A percentile compares a stretch with the other conserved stretches of the same genome.
Evolutionary conservation across 2,113 vertebrate species (phyloP).

Genomic region (Mionectes macconnelli): DNA sequence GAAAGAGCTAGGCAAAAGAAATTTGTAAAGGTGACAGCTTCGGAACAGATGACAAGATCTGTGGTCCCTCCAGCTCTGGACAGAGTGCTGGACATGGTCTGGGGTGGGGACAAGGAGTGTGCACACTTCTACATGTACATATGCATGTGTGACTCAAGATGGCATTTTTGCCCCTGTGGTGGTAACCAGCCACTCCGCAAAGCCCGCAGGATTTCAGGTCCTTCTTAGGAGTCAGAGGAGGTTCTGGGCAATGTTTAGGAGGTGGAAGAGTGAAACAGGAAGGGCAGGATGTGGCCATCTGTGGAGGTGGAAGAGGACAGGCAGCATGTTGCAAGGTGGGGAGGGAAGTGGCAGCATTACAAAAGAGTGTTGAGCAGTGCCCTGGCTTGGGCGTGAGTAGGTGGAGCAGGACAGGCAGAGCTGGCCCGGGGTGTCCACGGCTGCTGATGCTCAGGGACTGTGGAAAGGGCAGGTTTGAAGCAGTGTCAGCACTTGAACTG

Average conservation of each 20-base stretch:
- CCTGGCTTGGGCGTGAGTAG: background rate
- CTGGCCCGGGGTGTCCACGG: fast-evolving
- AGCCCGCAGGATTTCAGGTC: background rate
- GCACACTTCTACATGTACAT: fast-evolving
- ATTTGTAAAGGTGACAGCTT: background rate
- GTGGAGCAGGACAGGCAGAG: background rate
- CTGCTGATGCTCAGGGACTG: background rate
- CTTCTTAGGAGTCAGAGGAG: background rate
- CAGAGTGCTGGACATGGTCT: background rate
- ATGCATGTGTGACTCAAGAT: background rate
- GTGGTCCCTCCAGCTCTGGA: background rate
- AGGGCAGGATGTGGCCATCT: slow-evolving; percentile 21
- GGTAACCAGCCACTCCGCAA: fast-evolving
- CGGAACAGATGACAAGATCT: background rate
- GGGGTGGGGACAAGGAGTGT: background rate
- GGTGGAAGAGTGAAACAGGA: slow-evolving; percentile 4
- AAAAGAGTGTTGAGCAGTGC: background rate
- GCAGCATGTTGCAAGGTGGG: background rate
- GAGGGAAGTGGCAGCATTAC: background rate
- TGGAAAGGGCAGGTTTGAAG: background rate
- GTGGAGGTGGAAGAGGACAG: background rate
- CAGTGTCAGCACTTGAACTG: background rate
- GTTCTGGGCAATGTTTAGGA: background rate
- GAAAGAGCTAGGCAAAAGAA: background rate
- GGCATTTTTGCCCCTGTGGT: background rate